Conservation (phyloP, 2,797 vertebrate genomes). For the Artibeus jamaicensis region DNA sequence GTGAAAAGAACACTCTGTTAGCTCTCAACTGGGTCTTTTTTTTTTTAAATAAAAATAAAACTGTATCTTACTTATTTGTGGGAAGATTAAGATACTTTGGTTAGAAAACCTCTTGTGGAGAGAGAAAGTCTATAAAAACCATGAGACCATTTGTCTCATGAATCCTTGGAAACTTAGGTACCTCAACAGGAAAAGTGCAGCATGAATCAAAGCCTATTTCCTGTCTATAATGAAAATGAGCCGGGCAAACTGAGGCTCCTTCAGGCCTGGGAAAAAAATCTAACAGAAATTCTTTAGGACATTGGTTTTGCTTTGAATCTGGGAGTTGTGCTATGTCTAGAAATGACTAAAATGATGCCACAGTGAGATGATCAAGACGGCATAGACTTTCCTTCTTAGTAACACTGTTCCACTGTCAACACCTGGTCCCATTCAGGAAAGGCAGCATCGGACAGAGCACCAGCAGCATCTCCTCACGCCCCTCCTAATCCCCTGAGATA, state of each 20-base stretch:
- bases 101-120: slow-evolving; percentile 34
- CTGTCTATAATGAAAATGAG: not conserved
- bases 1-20: slow-evolving; percentile 41
- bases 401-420: not conserved
- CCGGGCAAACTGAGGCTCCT: not conserved
- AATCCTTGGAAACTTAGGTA: slow-evolving; percentile 13
- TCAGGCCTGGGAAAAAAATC: not conserved
- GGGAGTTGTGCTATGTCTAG: not conserved
- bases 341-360: not conserved
- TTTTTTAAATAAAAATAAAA: slow-evolving; percentile 61
- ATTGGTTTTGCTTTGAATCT: not conserved
- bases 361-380: not conserved
- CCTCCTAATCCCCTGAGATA: not conserved
- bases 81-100: slow-evolving; percentile 48
- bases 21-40: slow-evolving; percentile 26
- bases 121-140: slow-evolving; percentile 31
- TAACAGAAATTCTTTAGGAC: not conserved
- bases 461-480: not conserved
- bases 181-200: not conserved
- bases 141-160: not conserved
- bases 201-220: not conserved
- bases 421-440: not conserved
- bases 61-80: slow-evolving; percentile 35
- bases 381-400: not conserved
- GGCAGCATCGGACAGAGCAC: not conserved